These are phyloP conservation scores for Rhinoraja longicauda DNA, from an alignment of 2,797 vertebrate genomes.

Conservation along the genomic window DNA sequence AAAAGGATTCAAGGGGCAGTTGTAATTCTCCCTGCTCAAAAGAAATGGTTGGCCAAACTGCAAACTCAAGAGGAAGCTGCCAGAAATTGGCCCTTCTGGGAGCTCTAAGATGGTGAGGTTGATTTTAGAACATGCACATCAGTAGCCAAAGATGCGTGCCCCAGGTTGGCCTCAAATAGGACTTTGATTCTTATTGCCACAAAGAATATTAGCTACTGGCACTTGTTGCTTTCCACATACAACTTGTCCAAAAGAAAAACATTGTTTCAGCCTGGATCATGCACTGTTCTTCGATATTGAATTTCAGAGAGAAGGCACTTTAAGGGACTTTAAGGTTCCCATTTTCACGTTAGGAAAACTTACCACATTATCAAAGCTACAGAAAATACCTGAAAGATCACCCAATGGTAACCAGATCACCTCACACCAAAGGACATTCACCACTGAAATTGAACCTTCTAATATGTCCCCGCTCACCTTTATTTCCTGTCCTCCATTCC, in stretches of 20 bases:
- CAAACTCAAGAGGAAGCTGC: not conserved
- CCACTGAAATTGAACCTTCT: not conserved
- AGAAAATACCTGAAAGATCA: not conserved
- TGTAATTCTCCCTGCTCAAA: not conserved
- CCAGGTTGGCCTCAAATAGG: not conserved
- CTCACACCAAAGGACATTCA: not conserved
- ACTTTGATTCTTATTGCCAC: not conserved
- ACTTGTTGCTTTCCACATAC: not conserved
- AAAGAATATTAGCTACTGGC: not conserved
- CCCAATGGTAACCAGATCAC: not conserved
- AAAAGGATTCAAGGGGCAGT: not conserved
- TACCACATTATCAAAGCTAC: not conserved
- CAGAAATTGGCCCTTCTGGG: not conserved
- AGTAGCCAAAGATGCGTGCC: not conserved
- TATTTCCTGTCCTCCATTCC: not conserved
- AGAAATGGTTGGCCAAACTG: not conserved
- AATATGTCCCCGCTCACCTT: too few species aligned
- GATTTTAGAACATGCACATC: not conserved
- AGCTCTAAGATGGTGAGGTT: not conserved
- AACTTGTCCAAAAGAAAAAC: not conserved
- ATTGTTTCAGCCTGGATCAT: not conserved
- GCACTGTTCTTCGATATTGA: not conserved
- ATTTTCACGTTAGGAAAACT: too few species aligned
- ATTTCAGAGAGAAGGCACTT: not conserved
- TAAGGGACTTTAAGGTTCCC: too few species aligned